phyloP scores from a whole-genome alignment of 2,888 invertebrate species.

The Amaurobius ferox region DNA sequence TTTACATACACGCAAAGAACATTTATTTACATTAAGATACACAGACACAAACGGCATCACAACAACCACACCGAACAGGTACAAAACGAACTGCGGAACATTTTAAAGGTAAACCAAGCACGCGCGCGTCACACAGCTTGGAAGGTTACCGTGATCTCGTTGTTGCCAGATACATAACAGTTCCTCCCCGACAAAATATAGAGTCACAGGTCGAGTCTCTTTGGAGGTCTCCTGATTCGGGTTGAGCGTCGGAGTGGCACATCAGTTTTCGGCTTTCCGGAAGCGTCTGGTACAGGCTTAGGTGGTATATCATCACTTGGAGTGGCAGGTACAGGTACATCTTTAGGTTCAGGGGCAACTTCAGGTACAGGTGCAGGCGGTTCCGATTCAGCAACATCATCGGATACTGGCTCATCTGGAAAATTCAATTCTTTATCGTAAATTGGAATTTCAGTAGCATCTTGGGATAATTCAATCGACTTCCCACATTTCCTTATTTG shows the following conservation, averaged over 20 bases:
- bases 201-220: conserved; percentile 47
- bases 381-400: conserved; percentile 51
- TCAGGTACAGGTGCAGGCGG: conserved; percentile 45
- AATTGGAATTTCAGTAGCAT: conserved; percentile 47
- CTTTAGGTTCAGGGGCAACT: conserved; percentile 24
- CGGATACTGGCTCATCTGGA: conserved; percentile 54
- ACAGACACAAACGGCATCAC: too few species aligned
- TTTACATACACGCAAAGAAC: too few species aligned
- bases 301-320: conserved; percentile 16
- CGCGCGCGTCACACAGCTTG: too few species aligned
- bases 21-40: too few species aligned
- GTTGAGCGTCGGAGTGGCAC: conserved; percentile 41
- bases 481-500: conserved; percentile 49
- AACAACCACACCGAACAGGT: too few species aligned
- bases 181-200: conserved; percentile 47
- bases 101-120: too few species aligned
- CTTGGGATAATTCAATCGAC: conserved; percentile 49
- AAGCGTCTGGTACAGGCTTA: conserved; percentile 18
- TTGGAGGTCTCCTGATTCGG: conserved; percentile 45
- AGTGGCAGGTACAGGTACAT: conserved; percentile 21
- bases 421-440: conserved; percentile 52
- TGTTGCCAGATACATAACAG: conserved; percentile 55
- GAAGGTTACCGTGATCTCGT: too few species aligned
- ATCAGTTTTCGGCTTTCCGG: conserved; percentile 19
- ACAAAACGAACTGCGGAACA: too few species aligned